A percentile compares a stretch with the other conserved stretches of the same genome.
These are phyloP conservation scores for Idaea biselata DNA, from an alignment of 2,888 invertebrate genomes.

Conservation along the genomic window DNA sequence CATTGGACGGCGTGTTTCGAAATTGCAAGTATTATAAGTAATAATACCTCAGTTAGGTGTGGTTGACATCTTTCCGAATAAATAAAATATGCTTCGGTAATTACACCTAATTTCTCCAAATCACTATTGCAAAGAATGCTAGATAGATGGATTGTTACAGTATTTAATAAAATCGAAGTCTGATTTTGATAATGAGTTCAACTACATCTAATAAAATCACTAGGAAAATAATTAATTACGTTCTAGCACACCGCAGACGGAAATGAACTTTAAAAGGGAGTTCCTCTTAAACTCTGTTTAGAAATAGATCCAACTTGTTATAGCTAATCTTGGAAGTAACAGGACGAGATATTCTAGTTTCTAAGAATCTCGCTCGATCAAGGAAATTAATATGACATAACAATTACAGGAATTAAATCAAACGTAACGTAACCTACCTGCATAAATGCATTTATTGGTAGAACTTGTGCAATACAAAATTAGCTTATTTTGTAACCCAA, in stretches of 20 bases:
- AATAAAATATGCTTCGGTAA: too few species aligned
- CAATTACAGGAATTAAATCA: neutral
- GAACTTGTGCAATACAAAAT: too few species aligned
- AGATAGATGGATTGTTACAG: too few species aligned
- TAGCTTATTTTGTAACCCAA: neutral
- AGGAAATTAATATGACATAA: neutral
- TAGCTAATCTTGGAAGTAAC: neutral
- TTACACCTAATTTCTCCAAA: too few species aligned
- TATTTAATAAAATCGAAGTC: too few species aligned
- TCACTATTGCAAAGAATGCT: too few species aligned
- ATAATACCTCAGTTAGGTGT: too few species aligned
- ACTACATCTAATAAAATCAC: too few species aligned
- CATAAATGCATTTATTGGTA: neutral
- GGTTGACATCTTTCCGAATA: too few species aligned
- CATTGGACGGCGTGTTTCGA: too few species aligned
- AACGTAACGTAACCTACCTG: slow-evolving; percentile 5
- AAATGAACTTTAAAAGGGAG: neutral
- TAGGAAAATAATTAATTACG: neutral
- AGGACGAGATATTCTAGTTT: neutral
- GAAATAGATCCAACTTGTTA: neutral
- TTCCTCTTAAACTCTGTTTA: neutral
- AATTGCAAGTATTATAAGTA: too few species aligned
- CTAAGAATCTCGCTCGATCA: neutral
- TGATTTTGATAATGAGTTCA: too few species aligned
- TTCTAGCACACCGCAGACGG: neutral